Evolutionary conservation across 1,140 invertebrate genomes (phyloP).

Genomic region (Stegodyphus dumicola): DNA sequence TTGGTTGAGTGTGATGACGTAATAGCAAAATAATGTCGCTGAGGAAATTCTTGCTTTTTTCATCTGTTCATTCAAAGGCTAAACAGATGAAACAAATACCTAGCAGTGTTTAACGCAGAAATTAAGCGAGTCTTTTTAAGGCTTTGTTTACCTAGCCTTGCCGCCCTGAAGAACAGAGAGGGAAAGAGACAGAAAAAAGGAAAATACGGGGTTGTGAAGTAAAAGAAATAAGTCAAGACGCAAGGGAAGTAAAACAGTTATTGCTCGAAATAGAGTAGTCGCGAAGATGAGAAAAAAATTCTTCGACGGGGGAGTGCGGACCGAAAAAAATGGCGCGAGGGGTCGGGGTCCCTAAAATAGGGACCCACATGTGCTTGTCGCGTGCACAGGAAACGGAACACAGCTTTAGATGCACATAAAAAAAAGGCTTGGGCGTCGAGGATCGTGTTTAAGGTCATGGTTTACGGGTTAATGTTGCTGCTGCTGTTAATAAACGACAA

Average conservation of each 20-base stretch:
- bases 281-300: constrained; percentile 4
- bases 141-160: not conserved
- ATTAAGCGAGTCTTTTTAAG: constrained; percentile 7
- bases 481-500: no score
- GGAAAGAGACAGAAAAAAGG: not conserved
- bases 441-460: no score
- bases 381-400: constrained; percentile 38
- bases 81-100: not conserved
- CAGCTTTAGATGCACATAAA: not conserved
- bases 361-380: constrained; percentile 43
- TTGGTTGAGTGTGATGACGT: no score
- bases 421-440: no score
- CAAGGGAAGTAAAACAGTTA: not conserved
- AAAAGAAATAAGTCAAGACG: constrained; percentile 29
- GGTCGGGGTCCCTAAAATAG: constrained; percentile 16
- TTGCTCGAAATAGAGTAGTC: constrained; percentile 55
- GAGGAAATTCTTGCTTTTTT: not conserved
- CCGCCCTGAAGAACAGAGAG: not conserved
- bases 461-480: no score
- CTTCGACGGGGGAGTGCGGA: not conserved
- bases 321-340: constrained; percentile 8
- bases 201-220: not conserved
- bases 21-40: no score
- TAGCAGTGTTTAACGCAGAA: not conserved
- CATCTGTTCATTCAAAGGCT: not conserved